Percentiles rank a stretch among this genome's conserved stretches.
Evolutionary conservation across 1,140 invertebrate species (phyloP).

Genomic region (Solen grandis): DNA sequence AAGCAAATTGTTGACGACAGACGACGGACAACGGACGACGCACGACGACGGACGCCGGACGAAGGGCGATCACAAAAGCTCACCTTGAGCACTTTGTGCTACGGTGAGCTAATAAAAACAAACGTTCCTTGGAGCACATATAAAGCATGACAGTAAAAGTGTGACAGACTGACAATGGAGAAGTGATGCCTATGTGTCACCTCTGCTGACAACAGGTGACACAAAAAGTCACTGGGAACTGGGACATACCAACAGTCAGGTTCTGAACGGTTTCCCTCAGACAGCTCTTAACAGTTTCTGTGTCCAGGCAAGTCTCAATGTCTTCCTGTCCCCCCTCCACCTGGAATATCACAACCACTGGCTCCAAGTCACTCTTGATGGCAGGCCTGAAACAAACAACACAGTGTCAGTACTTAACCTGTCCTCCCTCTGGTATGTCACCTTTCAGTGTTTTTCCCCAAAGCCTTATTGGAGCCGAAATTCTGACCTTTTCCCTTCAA

Average conservation of each 20-base stretch:
- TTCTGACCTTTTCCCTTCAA: too few relatives aligned
- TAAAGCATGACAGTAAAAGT: too few relatives aligned
- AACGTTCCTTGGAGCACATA: too few relatives aligned
- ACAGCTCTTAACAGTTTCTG: slow-evolving; percentile 20
- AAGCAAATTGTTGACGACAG: too few relatives aligned
- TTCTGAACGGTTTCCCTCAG: slow-evolving; percentile 4
- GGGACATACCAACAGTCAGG: slow-evolving; percentile 12
- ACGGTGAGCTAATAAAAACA: neutral
- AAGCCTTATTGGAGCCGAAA: too few relatives aligned
- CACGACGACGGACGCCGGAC: neutral
- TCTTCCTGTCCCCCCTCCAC: slow-evolving; percentile 25
- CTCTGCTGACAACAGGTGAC: neutral
- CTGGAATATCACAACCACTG: slow-evolving; percentile 5
- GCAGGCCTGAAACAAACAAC: slow-evolving; percentile 3
- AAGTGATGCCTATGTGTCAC: neutral
- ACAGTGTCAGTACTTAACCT: too few relatives aligned
- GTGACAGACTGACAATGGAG: too few relatives aligned
- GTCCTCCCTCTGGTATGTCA: too few relatives aligned
- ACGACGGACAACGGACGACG: too few relatives aligned
- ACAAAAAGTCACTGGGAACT: neutral
- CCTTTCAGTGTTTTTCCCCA: too few relatives aligned
- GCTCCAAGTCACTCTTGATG: slow-evolving; percentile 16
- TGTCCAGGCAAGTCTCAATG: neutral
- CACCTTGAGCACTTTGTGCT: neutral
- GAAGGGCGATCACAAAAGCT: neutral